Percentiles rank a stretch among this genome's conserved stretches.
Conservation (phyloP, 2,113 vertebrate genomes). For the Oryzias curvinotus region DNA sequence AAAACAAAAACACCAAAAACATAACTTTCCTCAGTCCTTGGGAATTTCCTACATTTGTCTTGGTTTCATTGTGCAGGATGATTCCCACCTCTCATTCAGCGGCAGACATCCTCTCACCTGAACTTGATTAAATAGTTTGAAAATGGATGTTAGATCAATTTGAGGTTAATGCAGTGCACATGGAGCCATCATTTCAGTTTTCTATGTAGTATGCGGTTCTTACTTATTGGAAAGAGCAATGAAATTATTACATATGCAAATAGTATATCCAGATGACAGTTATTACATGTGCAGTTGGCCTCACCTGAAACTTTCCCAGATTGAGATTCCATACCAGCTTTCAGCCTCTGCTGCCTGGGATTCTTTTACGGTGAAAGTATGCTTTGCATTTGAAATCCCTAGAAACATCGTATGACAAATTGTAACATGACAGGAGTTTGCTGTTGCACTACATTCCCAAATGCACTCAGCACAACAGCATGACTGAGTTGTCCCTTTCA, state of each 20-base stretch:
- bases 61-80: too few species aligned
- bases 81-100: too few species aligned
- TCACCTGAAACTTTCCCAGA: slow-evolving; percentile 1
- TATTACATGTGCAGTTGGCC: slow-evolving; percentile 8
- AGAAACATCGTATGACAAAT: slow-evolving; percentile 48
- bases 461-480: slow-evolving; percentile 45
- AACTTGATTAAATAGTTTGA: too few species aligned
- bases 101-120: too few species aligned
- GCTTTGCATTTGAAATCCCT: slow-evolving; percentile 44
- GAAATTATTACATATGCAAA: not conserved
- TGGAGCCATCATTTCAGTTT: too few species aligned
- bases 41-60: too few species aligned
- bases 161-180: too few species aligned
- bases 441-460: slow-evolving; percentile 48
- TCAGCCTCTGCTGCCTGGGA: slow-evolving; percentile 13
- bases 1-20: too few species aligned
- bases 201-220: too few species aligned
- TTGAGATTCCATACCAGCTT: slow-evolving; percentile 5
- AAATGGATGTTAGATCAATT: too few species aligned
- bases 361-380: slow-evolving; percentile 18
- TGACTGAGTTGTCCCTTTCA: slow-evolving; percentile 42
- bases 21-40: too few species aligned
- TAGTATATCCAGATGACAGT: not conserved
- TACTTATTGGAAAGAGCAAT: too few species aligned
- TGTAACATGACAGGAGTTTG: slow-evolving; percentile 54